A percentile compares a stretch with the other conserved stretches of the same genome.
These are phyloP conservation scores for Teinopalpus imperialis DNA, from an alignment of 2,888 invertebrate species.

Conservation along the genomic window DNA sequence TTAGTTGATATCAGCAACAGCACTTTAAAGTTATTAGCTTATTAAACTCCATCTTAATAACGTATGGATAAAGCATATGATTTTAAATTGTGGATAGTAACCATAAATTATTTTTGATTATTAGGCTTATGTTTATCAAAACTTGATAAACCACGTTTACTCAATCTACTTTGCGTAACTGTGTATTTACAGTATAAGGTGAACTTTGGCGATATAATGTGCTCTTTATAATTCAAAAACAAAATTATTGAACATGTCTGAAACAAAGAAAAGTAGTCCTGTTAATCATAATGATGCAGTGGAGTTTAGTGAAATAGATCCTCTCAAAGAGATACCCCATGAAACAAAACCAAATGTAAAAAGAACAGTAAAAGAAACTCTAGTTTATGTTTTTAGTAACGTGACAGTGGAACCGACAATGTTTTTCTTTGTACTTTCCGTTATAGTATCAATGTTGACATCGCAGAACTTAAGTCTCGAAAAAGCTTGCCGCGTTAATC, in stretches of 20 bases:
- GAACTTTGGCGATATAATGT: not conserved
- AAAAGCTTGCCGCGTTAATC: conserved; percentile 91
- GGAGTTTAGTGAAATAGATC: conserved; percentile 42
- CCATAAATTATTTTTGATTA: no score
- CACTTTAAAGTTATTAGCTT: no score
- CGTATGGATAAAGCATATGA: no score
- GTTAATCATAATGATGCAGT: conserved; percentile 27
- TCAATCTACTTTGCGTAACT: no score
- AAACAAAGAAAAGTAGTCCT: conserved; percentile 2
- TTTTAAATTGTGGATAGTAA: no score
- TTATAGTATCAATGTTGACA: conserved; percentile 83
- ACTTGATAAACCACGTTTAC: conserved; percentile 8
- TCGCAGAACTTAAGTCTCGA: conserved; percentile 91
- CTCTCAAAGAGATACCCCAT: conserved; percentile 35
- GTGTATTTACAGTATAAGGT: not conserved
- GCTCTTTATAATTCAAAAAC: not conserved
- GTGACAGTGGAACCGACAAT: conserved; percentile 62
- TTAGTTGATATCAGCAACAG: no score
- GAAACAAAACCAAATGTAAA: conserved; percentile 25
- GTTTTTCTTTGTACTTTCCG: conserved; percentile 46
- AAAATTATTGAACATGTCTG: conserved; percentile 2
- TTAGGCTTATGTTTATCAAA: conserved; percentile 4
- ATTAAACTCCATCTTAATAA: no score
- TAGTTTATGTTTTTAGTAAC: conserved; percentile 39
- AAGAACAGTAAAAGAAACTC: conserved; percentile 40